phyloP scores from a whole-genome alignment of 2,888 invertebrate genomes.

The Notocelia uddmanniana region DNA sequence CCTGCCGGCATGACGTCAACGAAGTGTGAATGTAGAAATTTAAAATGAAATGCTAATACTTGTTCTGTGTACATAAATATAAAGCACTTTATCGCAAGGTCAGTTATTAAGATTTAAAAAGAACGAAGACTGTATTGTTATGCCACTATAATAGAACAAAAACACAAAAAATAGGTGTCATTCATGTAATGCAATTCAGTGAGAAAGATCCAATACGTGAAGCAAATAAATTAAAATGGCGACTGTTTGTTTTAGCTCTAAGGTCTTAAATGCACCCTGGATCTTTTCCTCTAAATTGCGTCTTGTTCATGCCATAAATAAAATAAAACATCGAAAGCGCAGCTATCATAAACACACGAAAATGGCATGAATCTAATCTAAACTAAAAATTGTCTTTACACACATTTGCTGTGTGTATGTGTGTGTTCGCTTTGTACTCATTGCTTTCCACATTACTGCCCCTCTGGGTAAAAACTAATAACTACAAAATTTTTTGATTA shows the following conservation, averaged over 20 bases:
- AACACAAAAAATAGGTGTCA: neutral
- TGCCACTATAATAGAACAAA: neutral
- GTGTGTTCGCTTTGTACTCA: too few species aligned
- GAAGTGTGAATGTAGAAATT: neutral
- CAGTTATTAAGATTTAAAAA: neutral
- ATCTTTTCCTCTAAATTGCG: too few species aligned
- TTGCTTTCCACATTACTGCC: too few species aligned
- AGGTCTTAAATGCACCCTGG: too few species aligned
- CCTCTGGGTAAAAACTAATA: too few species aligned
- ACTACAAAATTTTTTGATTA: too few species aligned
- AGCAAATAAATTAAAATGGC: neutral
- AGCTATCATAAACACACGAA: neutral
- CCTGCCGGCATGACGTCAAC: conserved; percentile 11
- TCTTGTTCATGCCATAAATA: too few species aligned
- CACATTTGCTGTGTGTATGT: too few species aligned
- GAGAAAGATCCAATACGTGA: neutral
- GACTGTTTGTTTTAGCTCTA: neutral
- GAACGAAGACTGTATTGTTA: neutral
- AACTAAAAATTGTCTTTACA: too few species aligned
- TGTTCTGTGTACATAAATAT: neutral
- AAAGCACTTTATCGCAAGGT: neutral
- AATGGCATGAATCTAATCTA: neutral
- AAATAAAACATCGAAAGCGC: conserved; percentile 2
- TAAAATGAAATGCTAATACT: neutral
- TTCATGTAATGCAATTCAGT: too few species aligned